phyloP scores from a whole-genome alignment of 2,888 invertebrate genomes.

The Podotricha telesiphe region DNA sequence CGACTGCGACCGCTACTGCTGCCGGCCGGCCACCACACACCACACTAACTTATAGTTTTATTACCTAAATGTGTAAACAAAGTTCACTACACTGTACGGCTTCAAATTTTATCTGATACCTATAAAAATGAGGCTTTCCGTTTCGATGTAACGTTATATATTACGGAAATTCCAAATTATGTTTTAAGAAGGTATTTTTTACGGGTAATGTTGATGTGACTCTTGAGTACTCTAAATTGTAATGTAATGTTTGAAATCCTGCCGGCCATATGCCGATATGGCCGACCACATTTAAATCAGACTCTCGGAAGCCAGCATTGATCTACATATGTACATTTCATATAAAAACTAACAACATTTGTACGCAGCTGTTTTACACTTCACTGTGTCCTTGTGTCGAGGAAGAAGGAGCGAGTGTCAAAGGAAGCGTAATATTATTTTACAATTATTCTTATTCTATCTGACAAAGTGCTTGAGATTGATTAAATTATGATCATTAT shows the following conservation, averaged over 20 bases:
- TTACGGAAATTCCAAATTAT: not conserved
- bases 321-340: not conserved
- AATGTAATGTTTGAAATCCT: not conserved
- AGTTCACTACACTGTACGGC: not conserved
- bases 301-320: constrained; percentile 16
- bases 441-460: not conserved
- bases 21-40: not conserved
- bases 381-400: not conserved
- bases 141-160: not conserved
- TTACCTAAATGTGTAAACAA: not conserved
- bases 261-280: constrained; percentile 13
- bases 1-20: not conserved
- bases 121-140: not conserved
- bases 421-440: not conserved
- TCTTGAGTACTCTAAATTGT: not conserved
- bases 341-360: not conserved
- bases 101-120: not conserved
- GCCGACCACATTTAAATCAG: constrained; percentile 23
- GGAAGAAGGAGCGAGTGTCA: not conserved
- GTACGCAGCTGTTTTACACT: constrained; percentile 11
- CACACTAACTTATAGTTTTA: not conserved
- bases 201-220: not conserved
- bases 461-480: not conserved
- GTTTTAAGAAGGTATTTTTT: not conserved
- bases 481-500: not conserved